phyloP scores from a whole-genome alignment of 23 tunicate species.

The Trididemnum miniatum region DNA sequence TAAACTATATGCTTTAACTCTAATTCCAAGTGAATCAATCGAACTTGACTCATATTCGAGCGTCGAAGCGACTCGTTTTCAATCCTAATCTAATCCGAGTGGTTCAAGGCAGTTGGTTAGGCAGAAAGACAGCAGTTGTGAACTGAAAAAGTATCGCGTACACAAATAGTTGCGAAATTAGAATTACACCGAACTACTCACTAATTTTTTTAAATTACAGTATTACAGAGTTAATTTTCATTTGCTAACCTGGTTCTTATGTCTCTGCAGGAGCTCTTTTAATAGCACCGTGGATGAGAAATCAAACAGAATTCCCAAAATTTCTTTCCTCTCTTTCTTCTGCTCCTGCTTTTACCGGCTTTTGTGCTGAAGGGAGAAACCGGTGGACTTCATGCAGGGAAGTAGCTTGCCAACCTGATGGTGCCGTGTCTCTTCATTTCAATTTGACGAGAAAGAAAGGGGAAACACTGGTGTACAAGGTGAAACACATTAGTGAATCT shows the following conservation, averaged over 20 bases:
- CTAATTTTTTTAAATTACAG: no score
- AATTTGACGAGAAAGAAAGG: conserved; percentile 44
- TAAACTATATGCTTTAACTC: no score
- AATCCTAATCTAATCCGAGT: no score
- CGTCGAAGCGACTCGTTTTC: no score
- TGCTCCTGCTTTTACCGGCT: conserved; percentile 65
- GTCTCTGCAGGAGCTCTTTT: conserved; percentile 19
- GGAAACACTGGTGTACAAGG: conserved; percentile 25
- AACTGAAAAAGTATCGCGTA: no score
- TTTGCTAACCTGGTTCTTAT: neutral
- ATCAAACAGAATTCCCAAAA: neutral
- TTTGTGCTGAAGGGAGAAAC: conserved; percentile 74
- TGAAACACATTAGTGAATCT: neutral
- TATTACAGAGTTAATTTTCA: no score
- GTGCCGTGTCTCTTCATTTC: conserved; percentile 49
- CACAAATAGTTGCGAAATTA: no score
- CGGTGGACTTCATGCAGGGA: conserved; percentile 64
- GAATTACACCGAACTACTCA: no score
- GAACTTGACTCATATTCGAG: no score
- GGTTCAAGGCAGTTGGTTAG: no score
- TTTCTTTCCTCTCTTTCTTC: conserved; percentile 1
- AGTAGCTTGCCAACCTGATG: conserved; percentile 35
- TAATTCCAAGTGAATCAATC: no score
- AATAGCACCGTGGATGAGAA: conserved; percentile 10
- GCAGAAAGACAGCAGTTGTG: no score